Evolutionary conservation across 1,140 invertebrate genomes (phyloP).

Genomic region (Vanessa atalanta): DNA sequence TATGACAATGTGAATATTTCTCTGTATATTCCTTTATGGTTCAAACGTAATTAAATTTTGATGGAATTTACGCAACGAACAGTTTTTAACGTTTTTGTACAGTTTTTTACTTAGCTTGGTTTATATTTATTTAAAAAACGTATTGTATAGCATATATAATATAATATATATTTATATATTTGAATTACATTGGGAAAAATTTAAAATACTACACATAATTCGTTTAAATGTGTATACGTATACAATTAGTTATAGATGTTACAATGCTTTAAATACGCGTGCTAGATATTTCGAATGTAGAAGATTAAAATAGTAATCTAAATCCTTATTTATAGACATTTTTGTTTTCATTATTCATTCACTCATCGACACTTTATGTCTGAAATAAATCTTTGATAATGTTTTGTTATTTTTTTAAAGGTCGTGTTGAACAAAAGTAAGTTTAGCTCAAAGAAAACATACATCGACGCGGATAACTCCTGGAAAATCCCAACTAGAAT

Average conservation of each 20-base stretch:
- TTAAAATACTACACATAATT: no score
- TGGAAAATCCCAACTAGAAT: conserved; percentile 62
- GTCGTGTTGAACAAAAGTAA: conserved; percentile 36
- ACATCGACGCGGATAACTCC: conserved; percentile 50
- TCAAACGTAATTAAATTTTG: no score
- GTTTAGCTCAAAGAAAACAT: conserved; percentile 44
- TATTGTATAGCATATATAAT: no score
- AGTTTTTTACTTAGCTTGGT: no score
- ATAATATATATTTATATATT: no score
- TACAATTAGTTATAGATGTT: no score
- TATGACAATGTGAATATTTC: not conserved
- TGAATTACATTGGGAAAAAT: no score
- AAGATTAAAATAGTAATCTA: conserved; percentile 10
- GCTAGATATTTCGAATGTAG: conserved; percentile 11
- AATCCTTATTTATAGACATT: conserved; percentile 38
- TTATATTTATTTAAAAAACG: no score
- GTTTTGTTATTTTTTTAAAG: conserved; percentile 30
- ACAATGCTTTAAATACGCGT: not conserved
- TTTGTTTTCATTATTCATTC: conserved; percentile 21
- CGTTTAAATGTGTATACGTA: no score
- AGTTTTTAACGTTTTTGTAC: no score
- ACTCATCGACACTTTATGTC: conserved; percentile 6
- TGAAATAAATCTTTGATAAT: conserved; percentile 25
- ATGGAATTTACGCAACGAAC: no score
- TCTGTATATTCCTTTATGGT: not conserved